These are phyloP conservation scores for Linnaemya tessellans DNA, from an alignment of 2,888 invertebrate genomes.

Conservation along the genomic window DNA sequence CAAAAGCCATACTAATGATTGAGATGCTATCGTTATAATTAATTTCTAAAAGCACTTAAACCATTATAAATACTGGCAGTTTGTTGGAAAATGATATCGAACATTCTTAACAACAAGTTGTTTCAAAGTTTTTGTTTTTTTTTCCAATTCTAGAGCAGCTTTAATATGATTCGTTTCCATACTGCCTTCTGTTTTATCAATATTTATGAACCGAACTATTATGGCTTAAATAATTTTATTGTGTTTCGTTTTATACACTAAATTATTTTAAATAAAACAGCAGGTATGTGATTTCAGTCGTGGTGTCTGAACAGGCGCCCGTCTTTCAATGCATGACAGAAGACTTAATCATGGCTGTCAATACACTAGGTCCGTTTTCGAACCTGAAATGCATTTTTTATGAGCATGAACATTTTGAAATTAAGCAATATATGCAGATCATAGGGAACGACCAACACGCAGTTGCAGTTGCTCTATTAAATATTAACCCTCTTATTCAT, in stretches of 20 bases:
- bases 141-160: constrained; percentile 43
- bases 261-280: constrained; percentile 61
- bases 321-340: neutral
- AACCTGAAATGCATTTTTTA: constrained; percentile 24
- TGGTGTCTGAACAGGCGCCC: constrained; percentile 18
- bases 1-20: constrained; percentile 32
- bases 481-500: neutral
- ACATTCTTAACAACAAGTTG: neutral
- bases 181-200: constrained; percentile 23
- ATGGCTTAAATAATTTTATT: constrained; percentile 27
- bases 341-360: constrained; percentile 7
- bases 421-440: neutral
- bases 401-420: neutral
- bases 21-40: constrained; percentile 48
- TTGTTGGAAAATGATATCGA: neutral
- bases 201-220: constrained; percentile 54
- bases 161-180: neutral
- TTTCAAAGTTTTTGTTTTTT: neutral
- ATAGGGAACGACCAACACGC: neutral
- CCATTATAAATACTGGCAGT: neutral
- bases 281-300: constrained; percentile 9
- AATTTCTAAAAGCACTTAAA: constrained; percentile 38
- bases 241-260: neutral
- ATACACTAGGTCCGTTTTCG: constrained; percentile 24
- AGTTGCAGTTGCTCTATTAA: neutral